phyloP scores from a whole-genome alignment of 2,888 invertebrate species.

The Eucriotettix oculatus region DNA sequence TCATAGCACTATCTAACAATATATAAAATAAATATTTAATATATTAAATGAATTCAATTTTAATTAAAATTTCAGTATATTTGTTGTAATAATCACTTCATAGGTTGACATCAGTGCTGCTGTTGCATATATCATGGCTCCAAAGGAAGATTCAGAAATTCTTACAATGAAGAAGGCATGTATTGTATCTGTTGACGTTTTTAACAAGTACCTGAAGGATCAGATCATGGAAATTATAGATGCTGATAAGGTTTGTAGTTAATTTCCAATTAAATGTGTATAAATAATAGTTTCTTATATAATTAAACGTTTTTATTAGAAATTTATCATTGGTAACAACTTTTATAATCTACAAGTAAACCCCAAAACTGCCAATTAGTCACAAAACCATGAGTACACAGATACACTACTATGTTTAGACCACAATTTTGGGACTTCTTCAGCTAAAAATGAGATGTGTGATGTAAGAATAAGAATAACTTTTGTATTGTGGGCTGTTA shows the following conservation, averaged over 20 bases:
- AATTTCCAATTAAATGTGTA: background rate
- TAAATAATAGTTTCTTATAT: background rate
- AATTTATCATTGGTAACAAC: background rate
- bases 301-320: background rate
- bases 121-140: slow-evolving; percentile 75
- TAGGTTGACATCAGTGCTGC: slow-evolving; percentile 67
- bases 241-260: slow-evolving; percentile 62
- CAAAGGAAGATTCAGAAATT: slow-evolving; percentile 88
- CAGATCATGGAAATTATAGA: slow-evolving; percentile 98
- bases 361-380: no score
- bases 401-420: no score
- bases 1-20: background rate
- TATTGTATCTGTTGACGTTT: slow-evolving; percentile 83
- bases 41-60: background rate
- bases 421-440: no score
- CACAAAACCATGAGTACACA: no score
- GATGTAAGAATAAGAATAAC: no score
- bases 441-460: no score
- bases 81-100: no score
- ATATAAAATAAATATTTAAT: background rate
- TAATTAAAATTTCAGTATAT: background rate
- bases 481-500: no score
- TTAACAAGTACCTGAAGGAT: slow-evolving; percentile 89
- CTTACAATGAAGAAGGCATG: slow-evolving; percentile 83
- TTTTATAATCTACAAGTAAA: no score